A percentile compares a stretch with the other conserved stretches of the same genome.
phyloP scores from a whole-genome alignment of 2,888 invertebrate genomes.

The Ctena decussata region DNA sequence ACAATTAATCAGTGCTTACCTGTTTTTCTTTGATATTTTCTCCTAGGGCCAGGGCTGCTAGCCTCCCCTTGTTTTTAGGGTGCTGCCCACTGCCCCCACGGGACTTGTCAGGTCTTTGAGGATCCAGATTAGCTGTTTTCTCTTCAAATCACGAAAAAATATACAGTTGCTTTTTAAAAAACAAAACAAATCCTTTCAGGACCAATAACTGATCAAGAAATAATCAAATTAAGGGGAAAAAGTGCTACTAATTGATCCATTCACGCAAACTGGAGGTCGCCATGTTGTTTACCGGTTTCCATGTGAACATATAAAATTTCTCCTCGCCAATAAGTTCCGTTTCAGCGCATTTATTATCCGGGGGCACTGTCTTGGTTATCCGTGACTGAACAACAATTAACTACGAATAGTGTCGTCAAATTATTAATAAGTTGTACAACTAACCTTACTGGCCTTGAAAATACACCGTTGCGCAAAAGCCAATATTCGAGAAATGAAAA shows the following conservation, averaged over 20 bases:
- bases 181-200: not conserved
- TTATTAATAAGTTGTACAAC: no score
- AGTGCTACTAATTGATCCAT: not conserved
- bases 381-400: not conserved
- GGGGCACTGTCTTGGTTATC: not conserved
- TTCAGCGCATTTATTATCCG: not conserved
- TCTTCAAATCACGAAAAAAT: not conserved
- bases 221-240: not conserved
- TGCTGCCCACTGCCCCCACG: constrained; percentile 45
- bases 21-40: constrained; percentile 86
- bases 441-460: no score
- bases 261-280: constrained; percentile 26
- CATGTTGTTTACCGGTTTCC: constrained; percentile 62
- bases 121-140: not conserved
- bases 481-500: no score
- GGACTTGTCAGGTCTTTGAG: not conserved
- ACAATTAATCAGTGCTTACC: constrained; percentile 68
- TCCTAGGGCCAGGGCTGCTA: constrained; percentile 79
- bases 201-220: not conserved
- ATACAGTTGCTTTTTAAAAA: not conserved
- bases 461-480: no score
- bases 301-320: constrained; percentile 52
- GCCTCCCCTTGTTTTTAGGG: constrained; percentile 78
- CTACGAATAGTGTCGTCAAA: no score
- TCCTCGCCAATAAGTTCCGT: not conserved